Evolutionary conservation across 2,797 vertebrate genomes (phyloP).

Genomic region (Ctenopoma kingsleyae): DNA sequence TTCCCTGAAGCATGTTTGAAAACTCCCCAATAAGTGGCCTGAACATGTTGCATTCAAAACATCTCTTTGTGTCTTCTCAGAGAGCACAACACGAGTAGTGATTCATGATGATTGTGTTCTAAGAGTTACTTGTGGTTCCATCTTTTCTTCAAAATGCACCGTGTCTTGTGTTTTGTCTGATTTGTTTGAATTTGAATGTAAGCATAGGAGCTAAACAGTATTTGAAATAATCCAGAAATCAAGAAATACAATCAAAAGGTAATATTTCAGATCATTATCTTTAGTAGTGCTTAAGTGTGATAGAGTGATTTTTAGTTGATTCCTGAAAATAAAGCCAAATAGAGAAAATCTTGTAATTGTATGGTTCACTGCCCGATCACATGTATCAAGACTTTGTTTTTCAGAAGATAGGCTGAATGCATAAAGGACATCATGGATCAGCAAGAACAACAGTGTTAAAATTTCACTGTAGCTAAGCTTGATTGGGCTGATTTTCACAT

Average conservation of each 20-base stretch:
- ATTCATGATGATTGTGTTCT: constrained; percentile 22
- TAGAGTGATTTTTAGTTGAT: not conserved
- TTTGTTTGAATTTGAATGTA: not conserved
- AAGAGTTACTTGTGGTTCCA: not conserved
- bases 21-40: constrained; percentile 19
- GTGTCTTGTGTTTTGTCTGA: not conserved
- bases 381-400: not conserved
- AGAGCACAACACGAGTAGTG: constrained; percentile 32
- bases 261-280: not conserved
- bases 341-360: not conserved
- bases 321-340: not conserved
- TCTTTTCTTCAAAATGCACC: constrained; percentile 8
- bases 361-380: not conserved
- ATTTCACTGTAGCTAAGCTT: constrained; percentile 11
- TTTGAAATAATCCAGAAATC: not conserved
- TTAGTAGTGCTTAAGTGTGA: not conserved
- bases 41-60: constrained; percentile 28
- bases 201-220: not conserved
- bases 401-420: constrained; percentile 5
- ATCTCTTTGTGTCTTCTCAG: constrained; percentile 9
- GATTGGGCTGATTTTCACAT: constrained; percentile 26
- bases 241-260: not conserved
- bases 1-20: constrained; percentile 22
- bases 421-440: constrained; percentile 3
- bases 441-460: constrained; percentile 12